Conservation (phyloP, 2,113 vertebrate species). For the Carollia perspicillata region DNA sequence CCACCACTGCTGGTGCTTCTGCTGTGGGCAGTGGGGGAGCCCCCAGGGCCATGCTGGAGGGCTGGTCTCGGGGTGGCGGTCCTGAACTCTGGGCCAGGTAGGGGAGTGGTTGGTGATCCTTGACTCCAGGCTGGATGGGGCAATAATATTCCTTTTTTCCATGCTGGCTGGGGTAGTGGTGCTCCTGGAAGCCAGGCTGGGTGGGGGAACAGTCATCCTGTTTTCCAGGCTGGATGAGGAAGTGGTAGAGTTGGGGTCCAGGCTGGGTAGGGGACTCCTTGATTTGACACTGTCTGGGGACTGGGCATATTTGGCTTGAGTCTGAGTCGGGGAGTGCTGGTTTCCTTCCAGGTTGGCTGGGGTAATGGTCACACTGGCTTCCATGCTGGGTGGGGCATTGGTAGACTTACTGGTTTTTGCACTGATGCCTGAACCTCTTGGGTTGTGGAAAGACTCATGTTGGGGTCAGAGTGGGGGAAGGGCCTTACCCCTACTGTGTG, state of each 20-base stretch:
- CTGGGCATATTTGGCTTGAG: neutral
- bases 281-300: neutral
- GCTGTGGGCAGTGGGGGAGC: slow-evolving; percentile 87
- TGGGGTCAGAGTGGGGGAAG: neutral
- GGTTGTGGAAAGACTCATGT: neutral
- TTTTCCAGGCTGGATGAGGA: too few relatives aligned
- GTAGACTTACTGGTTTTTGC: neutral
- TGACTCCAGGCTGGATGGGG: too few relatives aligned
- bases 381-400: neutral
- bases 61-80: slow-evolving; percentile 83
- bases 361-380: neutral
- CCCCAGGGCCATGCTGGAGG: slow-evolving; percentile 80
- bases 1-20: too few relatives aligned
- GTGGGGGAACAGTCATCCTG: too few relatives aligned
- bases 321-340: neutral
- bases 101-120: neutral
- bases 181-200: too few relatives aligned
- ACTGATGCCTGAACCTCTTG: neutral
- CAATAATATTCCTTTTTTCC: too few relatives aligned
- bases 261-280: slow-evolving; percentile 12
- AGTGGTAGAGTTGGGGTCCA: neutral
- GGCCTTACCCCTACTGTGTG: neutral
- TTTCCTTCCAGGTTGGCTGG: neutral
- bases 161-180: too few relatives aligned
- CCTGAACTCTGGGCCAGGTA: slow-evolving; percentile 79